Base-by-base conservation (phyloP, 2,113 vertebrate genomes). In the Prunella fulvescens region DNA sequence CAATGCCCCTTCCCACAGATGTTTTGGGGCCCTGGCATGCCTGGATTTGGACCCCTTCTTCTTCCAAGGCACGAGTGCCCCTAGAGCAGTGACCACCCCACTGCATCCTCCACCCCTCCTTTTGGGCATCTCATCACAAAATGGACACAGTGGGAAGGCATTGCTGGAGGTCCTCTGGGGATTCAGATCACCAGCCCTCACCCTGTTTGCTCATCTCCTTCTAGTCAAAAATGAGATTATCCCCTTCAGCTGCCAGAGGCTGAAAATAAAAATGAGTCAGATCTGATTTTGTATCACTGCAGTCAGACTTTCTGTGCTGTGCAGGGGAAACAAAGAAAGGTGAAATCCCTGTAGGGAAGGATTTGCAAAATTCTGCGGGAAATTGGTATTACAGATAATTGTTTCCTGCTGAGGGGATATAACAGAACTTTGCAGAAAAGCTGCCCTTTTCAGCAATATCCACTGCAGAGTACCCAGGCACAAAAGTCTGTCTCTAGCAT, bases 331-430 rank as follows among this genome's bases (percentile, higher is more conserved):
- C 92, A 96, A 90, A 82, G 92, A 94, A 96, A 97, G 93, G 95
- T 97, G 93, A 97, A 97, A 96, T 96, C 90, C 94, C 96, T 92
- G 87, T 58, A 90, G 95, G 92, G 95, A 96, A 93, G 90, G 86
- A 96, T 97, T 97, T 96, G 73, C 8, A 29, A 97, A 95, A 96
- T 97, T 96, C 94, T 92, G 83, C 1, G 3, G 96, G 96, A 97
- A 97, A 97, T 85, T 92, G 90, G 90, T 93, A 93, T 96, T 93
- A 93, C 44, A 88, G 89, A 72, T 93, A 96, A 97, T 93, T 97
- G 94, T 90, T 97, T 96, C 95, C 94, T 95, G 95, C 94, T 82
- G 92, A 92, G 56, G 66, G 74, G 76, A 96, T 93, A 80, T 93
- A 70, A 84, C 71, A 92, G 86, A 96, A 89, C 90, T 91, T 88